Base-by-base conservation (phyloP, 2,888 invertebrate genomes). In the Axea sp. region DNA sequence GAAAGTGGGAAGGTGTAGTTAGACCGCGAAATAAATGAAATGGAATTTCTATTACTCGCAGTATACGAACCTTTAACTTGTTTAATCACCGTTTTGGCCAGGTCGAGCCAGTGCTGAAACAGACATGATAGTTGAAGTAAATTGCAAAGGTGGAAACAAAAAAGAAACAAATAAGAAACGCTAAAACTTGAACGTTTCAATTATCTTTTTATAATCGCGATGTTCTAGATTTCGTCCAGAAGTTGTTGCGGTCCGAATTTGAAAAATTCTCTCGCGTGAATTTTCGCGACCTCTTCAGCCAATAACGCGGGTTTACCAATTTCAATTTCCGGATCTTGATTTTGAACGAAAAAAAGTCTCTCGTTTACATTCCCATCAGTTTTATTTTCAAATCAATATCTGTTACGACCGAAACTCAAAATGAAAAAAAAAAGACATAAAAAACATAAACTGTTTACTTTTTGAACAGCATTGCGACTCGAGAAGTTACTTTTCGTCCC, bases 31-130 rank as follows among this genome's bases (percentile, higher is more conserved):
- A 37, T 51, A 51, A 33, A 41, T 33, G 35, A 64, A 49, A 30
- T 26, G 33, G 9, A 55, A 43, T 41, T 30, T 30, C 9, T 2
- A 9, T 24, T 30, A 24, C 35, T 22, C 39, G 43, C 17, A 8
- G 43, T 3, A 9, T 78, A 84, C 85, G 55, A 73, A 95, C 96
- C 94, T 93, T 95, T 96, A 24, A 96, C 94, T 92, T 97, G 96
- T 88, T 96, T 97, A 79, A 94, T 89, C 86, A 96, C 94, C 78
- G 95, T 92, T 89, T 96, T 96, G 69, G 94, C 94, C 88, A 96
- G 90, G 89, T 97, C 97, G 84, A 97, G 89, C 97, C 97, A 97
- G 89, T 96, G 96, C 97, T 97, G 90, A 92, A 92, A 85, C 78
- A 78, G 37, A 79, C 41, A 55, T 57, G 68, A 67, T 24, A 62